Evolutionary conservation across 2,888 invertebrate genomes (phyloP), one percentile per base, ranked within the genome.

Genomic region (Drosophila maculinotata): DNA sequence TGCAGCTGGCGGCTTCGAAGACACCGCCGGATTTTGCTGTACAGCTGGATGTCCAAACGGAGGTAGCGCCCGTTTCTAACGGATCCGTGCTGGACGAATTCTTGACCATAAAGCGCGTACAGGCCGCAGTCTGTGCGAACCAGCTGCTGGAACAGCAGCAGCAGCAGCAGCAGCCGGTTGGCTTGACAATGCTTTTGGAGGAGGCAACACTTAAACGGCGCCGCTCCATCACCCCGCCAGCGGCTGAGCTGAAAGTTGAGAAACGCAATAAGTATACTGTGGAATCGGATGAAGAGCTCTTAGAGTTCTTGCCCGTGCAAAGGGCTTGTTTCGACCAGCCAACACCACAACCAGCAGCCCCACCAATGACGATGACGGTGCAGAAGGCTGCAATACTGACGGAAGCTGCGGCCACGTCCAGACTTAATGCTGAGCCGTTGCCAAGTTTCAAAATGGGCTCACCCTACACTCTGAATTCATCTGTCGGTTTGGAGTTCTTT

Each of bases 81-180:
- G 79, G 79, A 4, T 69, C 64, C 1, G 56, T 60, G 1, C 47
- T 82, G 12, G 69, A 79, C 4, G 81, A 82, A 33, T 82, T 83
- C 31, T 39, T 82, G 1, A 72, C 69, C n/a, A 20, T 74, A 2
- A 76, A 76, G 20, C 45, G 72, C 5, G 9, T 9, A 26, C 45
- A 20, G 8, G 33, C 39, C 1, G 48, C 45, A 0, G 31, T 20
- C 12, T 17, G n/a, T n/a, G n/a, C 25, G 1, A 52, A 48, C 30
- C 33, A 48, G 9, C 4, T 56, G 5, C 25, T 26, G 4, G 33
- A 15, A 17, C 20, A 51, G 20, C 25, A 20, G 9, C 17, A 39
- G 7, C 45, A 31, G 20, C 25, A 47, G 12, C 51, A 44, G n/a
- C 58, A 36, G 28, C 20, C 45, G 3, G 31, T n/a, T 15, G 23